A percentile compares a stretch with the other conserved stretches of the same genome.
Evolutionary conservation across 2,888 invertebrate species (phyloP).

Genomic region (Psococerastis gibbosa): DNA sequence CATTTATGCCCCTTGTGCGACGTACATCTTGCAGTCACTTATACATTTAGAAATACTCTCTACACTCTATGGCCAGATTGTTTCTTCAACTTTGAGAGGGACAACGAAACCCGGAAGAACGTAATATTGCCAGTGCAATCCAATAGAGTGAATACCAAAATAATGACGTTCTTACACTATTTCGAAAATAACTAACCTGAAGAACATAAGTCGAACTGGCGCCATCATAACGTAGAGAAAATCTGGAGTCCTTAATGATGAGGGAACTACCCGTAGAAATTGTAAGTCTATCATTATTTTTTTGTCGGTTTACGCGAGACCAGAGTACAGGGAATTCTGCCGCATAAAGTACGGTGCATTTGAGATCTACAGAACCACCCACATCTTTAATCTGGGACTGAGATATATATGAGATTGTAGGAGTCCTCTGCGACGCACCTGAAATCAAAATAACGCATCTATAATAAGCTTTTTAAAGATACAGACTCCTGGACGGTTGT

Average conservation of each 20-base stretch:
- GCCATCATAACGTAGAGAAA: conserved; percentile 57
- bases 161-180: background rate
- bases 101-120: no score
- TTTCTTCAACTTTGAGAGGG: no score
- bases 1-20: no score
- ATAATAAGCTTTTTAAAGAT: no score
- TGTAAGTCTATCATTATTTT: conserved; percentile 49
- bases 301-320: conserved; percentile 41
- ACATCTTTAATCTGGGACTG: conserved; percentile 86
- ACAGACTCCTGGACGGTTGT: no score
- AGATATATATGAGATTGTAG: conserved; percentile 78
- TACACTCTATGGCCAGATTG: no score
- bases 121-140: no score
- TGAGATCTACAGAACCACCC: conserved; percentile 70
- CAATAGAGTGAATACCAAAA: no score
- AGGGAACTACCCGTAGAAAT: conserved; percentile 67
- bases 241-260: conserved; percentile 69
- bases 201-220: conserved; percentile 66
- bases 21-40: no score
- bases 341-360: conserved; percentile 77
- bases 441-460: no score
- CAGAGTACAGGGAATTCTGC: conserved; percentile 75
- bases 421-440: conserved; percentile 52
- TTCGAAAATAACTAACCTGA: conserved; percentile 28
- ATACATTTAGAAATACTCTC: no score